These are phyloP conservation scores for Gnathonemus longibarbis DNA, from an alignment of 2,113 vertebrate species.

Conservation along the genomic window DNA sequence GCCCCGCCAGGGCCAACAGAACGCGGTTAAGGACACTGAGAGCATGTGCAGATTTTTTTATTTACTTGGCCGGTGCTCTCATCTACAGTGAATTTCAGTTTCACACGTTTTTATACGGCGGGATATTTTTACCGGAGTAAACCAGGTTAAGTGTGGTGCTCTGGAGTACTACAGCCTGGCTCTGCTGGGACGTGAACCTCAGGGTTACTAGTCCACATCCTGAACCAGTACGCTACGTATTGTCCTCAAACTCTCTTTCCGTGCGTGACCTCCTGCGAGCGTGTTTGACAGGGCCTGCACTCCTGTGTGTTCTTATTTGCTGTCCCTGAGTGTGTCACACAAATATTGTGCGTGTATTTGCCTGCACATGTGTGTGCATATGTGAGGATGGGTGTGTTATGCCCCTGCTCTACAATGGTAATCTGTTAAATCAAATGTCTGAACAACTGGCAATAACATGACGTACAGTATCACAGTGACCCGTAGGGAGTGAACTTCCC, in stretches of 20 bases:
- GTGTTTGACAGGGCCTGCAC: neutral
- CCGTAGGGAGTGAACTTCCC: neutral
- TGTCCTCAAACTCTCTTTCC: neutral
- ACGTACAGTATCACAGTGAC: neutral
- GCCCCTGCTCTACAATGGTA: neutral
- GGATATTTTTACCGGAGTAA: slow-evolving; percentile 6
- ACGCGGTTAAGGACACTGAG: neutral
- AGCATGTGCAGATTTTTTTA: neutral
- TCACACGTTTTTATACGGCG: neutral
- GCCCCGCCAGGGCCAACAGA: neutral
- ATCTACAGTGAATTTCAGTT: neutral
- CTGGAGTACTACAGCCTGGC: neutral
- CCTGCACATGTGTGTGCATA: neutral
- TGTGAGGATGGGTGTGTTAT: neutral
- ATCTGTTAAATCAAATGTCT: neutral
- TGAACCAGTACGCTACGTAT: neutral
- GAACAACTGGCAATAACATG: neutral
- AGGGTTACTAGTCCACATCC: neutral
- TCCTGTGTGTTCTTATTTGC: neutral
- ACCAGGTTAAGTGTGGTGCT: slow-evolving; percentile 1
- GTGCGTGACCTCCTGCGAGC: neutral
- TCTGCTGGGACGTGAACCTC: neutral
- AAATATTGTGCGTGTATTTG: neutral
- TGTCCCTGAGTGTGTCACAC: neutral
- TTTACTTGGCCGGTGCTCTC: neutral